Percentiles rank a stretch among this genome's conserved stretches.
Conservation (phyloP, 2,888 invertebrate species). For the Kryphioiulus occultus region DNA sequence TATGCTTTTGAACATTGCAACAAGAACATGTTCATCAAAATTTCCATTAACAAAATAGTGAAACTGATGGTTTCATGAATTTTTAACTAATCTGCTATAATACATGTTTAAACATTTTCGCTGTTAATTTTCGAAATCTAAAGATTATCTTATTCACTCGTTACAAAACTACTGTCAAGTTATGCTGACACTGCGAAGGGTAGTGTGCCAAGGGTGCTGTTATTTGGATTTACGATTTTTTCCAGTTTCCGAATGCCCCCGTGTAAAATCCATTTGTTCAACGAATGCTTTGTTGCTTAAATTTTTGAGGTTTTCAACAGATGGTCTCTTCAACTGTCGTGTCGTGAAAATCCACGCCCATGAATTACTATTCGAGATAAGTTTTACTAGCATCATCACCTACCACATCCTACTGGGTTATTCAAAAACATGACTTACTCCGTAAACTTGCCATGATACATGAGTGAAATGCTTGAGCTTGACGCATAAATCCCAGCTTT, state of each 20-base stretch:
- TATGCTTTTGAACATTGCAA: not conserved
- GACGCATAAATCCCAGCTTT: not conserved
- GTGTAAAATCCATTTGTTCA: not conserved
- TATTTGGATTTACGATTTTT: conserved; percentile 2
- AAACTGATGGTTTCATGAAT: too few relatives aligned
- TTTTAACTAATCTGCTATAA: too few relatives aligned
- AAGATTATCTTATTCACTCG: too few relatives aligned
- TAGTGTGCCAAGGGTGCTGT: conserved; percentile 23
- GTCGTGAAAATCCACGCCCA: not conserved
- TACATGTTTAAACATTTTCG: too few relatives aligned
- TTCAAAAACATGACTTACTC: not conserved
- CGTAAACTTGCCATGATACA: not conserved
- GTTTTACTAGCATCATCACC: not conserved
- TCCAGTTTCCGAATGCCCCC: not conserved
- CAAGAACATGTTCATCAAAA: not conserved
- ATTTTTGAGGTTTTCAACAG: conserved; percentile 31
- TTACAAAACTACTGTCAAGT: not conserved
- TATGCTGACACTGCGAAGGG: not conserved
- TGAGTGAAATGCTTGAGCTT: not conserved
- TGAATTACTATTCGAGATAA: not conserved
- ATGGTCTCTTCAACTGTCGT: not conserved
- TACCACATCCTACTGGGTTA: not conserved
- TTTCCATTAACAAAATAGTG: too few relatives aligned
- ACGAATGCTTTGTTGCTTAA: conserved; percentile 25
- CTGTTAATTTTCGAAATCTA: not conserved